A percentile compares a stretch with the other conserved stretches of the same genome.
phyloP scores from a whole-genome alignment of 1,140 invertebrate species.

The Eriosoma lanigerum region DNA sequence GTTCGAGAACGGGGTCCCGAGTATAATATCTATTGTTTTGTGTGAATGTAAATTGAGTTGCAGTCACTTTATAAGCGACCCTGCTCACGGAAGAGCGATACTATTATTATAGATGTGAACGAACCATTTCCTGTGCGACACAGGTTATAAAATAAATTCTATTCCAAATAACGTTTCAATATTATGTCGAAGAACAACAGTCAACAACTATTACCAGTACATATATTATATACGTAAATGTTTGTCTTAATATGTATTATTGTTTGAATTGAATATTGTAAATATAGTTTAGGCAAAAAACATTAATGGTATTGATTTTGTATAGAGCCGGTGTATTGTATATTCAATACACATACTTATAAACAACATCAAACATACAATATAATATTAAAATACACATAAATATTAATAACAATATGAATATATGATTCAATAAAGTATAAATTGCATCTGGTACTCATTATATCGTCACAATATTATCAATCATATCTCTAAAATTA shows the following conservation, averaged over 20 bases:
- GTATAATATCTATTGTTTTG: slow-evolving; percentile 25
- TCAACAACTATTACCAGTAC: background rate
- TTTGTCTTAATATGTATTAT: background rate
- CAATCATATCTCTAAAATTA: too few relatives aligned
- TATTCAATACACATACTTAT: too few relatives aligned
- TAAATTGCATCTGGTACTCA: too few relatives aligned
- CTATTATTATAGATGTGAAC: slow-evolving; percentile 48
- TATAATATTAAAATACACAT: too few relatives aligned
- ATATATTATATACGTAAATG: background rate
- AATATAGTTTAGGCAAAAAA: too few relatives aligned
- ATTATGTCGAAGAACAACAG: slow-evolving; percentile 33
- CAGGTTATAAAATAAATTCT: slow-evolving; percentile 35
- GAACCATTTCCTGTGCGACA: slow-evolving; percentile 47
- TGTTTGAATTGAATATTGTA: background rate
- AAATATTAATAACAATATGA: too few relatives aligned
- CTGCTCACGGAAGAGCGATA: slow-evolving; percentile 24
- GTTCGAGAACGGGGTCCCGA: slow-evolving; percentile 6
- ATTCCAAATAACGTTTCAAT: slow-evolving; percentile 24
- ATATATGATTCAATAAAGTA: too few relatives aligned
- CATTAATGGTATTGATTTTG: too few relatives aligned
- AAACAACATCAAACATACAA: too few relatives aligned
- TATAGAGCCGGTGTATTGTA: too few relatives aligned
- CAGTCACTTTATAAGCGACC: background rate
- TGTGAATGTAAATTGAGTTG: slow-evolving; percentile 34
- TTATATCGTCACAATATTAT: too few relatives aligned